phyloP scores from a whole-genome alignment of 1,140 invertebrate species.

The Sycophaga agraensis region DNA sequence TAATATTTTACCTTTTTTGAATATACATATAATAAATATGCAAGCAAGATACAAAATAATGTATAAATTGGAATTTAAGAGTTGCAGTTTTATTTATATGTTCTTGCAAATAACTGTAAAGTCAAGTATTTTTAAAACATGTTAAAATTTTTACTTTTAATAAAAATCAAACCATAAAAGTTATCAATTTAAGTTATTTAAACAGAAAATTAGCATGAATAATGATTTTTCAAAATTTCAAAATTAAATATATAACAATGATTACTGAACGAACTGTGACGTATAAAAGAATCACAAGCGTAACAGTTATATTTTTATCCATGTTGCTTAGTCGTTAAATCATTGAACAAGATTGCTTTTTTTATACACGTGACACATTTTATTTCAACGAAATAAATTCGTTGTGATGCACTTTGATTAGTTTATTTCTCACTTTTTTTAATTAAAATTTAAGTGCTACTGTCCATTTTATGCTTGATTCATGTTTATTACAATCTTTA shows the following conservation, averaged over 20 bases:
- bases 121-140: no score
- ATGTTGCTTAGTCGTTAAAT: slow-evolving; percentile 46
- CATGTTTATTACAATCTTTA: slow-evolving; percentile 15
- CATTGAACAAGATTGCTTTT: slow-evolving; percentile 4
- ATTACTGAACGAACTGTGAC: slow-evolving; percentile 31
- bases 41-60: no score
- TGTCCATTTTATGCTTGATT: slow-evolving; percentile 20
- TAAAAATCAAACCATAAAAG: no score
- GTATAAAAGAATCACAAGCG: slow-evolving; percentile 27
- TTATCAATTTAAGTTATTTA: no score
- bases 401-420: slow-evolving; percentile 14
- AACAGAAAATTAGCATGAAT: no score
- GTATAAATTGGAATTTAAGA: no score
- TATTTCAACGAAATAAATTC: neutral
- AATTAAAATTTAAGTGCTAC: slow-evolving; percentile 20
- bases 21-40: no score
- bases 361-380: slow-evolving; percentile 23
- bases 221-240: slow-evolving; percentile 31
- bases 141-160: no score
- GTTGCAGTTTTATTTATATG: no score
- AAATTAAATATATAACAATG: slow-evolving; percentile 22
- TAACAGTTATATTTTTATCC: slow-evolving; percentile 46
- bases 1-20: neutral
- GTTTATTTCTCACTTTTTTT: slow-evolving; percentile 12
- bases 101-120: no score